Conservation (phyloP, 2,888 invertebrate species). For the Epirrhoe alternata region DNA sequence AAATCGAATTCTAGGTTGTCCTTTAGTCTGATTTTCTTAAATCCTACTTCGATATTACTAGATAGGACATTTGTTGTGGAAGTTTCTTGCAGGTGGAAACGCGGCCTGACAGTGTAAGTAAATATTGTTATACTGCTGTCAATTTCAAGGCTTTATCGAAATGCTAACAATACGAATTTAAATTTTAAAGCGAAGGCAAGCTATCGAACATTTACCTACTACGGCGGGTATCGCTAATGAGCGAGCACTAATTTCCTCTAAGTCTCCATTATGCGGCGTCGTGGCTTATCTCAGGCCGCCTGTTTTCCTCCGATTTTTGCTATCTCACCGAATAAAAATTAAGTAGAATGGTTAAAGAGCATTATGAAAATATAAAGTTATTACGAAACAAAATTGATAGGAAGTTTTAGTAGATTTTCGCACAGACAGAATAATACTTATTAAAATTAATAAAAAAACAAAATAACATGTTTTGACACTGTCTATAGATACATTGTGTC, state of each 20-base stretch:
- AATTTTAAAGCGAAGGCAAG: constrained; percentile 1
- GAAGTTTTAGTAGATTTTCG: not conserved
- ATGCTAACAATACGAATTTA: constrained; percentile 3
- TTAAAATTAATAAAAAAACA: not conserved
- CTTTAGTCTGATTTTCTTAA: too few species aligned
- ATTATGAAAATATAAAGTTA: not conserved
- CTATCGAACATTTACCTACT: constrained; percentile 2
- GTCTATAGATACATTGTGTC: too few species aligned
- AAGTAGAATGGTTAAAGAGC: constrained; percentile 12
- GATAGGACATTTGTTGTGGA: too few species aligned
- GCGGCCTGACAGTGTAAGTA: too few species aligned
- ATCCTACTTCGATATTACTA: too few species aligned
- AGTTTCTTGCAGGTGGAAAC: too few species aligned
- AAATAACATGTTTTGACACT: too few species aligned
- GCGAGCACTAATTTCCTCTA: constrained; percentile 70
- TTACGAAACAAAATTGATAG: not conserved
- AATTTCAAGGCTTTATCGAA: not conserved
- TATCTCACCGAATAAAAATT: constrained; percentile 34
- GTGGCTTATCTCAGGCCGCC: constrained; percentile 59
- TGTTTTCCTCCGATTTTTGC: constrained; percentile 58
- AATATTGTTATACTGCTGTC: too few species aligned
- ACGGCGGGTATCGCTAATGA: constrained; percentile 55
- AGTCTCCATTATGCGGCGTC: constrained; percentile 63
- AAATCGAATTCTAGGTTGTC: too few species aligned
- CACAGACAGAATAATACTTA: too few species aligned